Percentiles rank a stretch among this genome's conserved stretches.
These are phyloP conservation scores for Oreamnos americanus DNA, from an alignment of 2,113 vertebrate species.

Conservation along the genomic window DNA sequence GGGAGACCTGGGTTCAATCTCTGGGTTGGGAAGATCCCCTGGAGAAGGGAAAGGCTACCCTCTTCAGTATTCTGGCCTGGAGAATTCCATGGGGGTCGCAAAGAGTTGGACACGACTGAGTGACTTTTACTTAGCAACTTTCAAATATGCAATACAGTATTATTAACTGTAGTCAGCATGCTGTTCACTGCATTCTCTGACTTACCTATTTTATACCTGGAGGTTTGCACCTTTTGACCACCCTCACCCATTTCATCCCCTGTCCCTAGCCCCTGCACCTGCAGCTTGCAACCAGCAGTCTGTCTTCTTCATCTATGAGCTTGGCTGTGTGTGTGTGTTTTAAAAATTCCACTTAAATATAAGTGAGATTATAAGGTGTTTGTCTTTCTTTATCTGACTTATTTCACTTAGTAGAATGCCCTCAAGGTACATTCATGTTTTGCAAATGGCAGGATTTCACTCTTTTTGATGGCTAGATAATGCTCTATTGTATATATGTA, in stretches of 20 bases:
- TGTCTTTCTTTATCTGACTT: background rate
- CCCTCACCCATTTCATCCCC: background rate
- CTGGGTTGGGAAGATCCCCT: background rate
- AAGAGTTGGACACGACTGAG: background rate
- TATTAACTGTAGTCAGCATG: background rate
- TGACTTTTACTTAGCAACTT: background rate
- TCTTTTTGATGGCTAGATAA: background rate
- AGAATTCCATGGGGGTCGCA: background rate
- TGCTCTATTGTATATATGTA: background rate
- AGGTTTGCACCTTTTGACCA: background rate
- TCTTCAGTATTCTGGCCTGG: background rate
- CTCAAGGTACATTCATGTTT: background rate
- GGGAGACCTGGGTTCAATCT: background rate
- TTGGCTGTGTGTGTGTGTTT: background rate
- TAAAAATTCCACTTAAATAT: background rate
- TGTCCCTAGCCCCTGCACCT: background rate
- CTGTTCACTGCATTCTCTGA: background rate
- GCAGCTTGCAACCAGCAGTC: background rate
- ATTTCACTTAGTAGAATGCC: background rate
- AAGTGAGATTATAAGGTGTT: background rate
- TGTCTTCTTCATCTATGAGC: background rate
- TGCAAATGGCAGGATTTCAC: background rate
- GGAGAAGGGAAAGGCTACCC: background rate
- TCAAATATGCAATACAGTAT: background rate
- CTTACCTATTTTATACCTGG: background rate